Conservation (phyloP, 1,140 invertebrate species). For the Berghia stephanieae region DNA sequence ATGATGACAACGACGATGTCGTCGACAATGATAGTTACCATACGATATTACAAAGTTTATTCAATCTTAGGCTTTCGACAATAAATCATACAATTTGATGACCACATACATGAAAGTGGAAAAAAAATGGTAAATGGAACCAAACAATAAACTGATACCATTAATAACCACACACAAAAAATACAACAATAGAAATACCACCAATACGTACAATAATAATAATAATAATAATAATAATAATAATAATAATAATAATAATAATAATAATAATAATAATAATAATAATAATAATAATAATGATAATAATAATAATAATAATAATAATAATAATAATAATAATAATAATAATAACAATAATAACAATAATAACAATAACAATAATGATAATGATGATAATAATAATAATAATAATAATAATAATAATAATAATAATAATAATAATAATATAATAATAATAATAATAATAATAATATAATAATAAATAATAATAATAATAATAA, state of each 20-base stretch:
- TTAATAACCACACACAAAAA: too few species aligned
- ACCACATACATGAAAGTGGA: too few species aligned
- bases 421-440: constrained; percentile 37
- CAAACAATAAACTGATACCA: too few species aligned
- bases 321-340: constrained; percentile 24
- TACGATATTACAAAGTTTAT: too few species aligned
- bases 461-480: not conserved
- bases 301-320: constrained; percentile 27
- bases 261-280: not conserved
- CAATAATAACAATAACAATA: constrained; percentile 35
- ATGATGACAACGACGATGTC: too few species aligned
- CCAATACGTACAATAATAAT: not conserved
- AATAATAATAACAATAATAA: constrained; percentile 35
- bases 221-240: not conserved
- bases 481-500: constrained; percentile 11
- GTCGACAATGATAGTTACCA: too few species aligned
- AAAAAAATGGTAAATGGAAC: too few species aligned
- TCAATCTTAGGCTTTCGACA: too few species aligned
- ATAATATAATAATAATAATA: constrained; percentile 28
- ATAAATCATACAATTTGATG: too few species aligned
- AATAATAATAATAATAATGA: constrained; percentile 28
- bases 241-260: constrained; percentile 28
- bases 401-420: constrained; percentile 38
- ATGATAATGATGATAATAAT: constrained; percentile 39
- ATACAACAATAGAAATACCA: not conserved